Evolutionary conservation across 2,797 vertebrate species (phyloP), one percentile per base, ranked within the genome.

Genomic region (Botia kubotai): DNA sequence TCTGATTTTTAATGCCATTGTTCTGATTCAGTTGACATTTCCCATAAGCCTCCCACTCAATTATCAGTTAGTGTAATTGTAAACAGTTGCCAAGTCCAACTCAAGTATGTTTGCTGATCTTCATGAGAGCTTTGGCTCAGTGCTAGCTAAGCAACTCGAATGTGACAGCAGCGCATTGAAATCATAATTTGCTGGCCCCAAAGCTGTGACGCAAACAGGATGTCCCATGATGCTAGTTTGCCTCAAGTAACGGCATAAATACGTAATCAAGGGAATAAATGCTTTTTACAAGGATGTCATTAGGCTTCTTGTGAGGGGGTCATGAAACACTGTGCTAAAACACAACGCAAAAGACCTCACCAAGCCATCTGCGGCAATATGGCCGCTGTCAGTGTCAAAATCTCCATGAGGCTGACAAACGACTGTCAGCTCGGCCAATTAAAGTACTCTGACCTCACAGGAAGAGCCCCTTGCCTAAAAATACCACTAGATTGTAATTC

Each of bases 381-480:
- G 36, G 33, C 39, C 29, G 63, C 73, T 84, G 80, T 81, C 85
- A 86, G 70, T 19, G 58, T 75, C 52, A 72, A 82, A 73, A 72
- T 33, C 76, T 77, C 68, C 19, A 26, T 23, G 23, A 26, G 23
- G 79, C 81, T 86, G 85, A 86, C 53, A 60, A 77, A 84, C 76
- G 77, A 82, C 13, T 80, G 77, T 82, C 80, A 80, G 21, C 19
- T 8, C 16, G 4, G 60, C 73, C 84, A 84, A 80, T 86, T 75
- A 84, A 71, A 78, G 70, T 75, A 50, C 82, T 78, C 65, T 86
- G 82, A 84, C 80, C 74, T 84, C 69, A 77, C 60, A 71, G 63
- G 39, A 79, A 82, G 43, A 71, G 67, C 12, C n/a, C 48, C 65
- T 53, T 57, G 66, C 33, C 78, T 83, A 83, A 77, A 73, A 77